phyloP scores from a whole-genome alignment of 1,140 invertebrate genomes.

The Drosophila pseudoobscura region DNA sequence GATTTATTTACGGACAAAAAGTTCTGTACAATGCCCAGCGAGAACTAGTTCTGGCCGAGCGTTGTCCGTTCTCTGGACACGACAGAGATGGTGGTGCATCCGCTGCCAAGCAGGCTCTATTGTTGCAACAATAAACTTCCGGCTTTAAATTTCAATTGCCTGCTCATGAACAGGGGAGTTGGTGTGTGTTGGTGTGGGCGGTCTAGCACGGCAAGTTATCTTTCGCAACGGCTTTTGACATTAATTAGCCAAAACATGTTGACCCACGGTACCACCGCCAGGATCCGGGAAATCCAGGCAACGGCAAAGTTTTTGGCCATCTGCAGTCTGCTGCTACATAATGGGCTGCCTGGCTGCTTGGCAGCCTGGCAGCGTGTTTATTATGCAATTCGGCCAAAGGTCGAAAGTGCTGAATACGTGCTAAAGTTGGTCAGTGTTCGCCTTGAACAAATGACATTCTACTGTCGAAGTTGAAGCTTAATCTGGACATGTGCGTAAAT shows the following conservation, averaged over 20 bases:
- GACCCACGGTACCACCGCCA: conserved; percentile 12
- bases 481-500: too few relatives aligned
- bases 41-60: conserved; percentile 38
- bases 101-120: conserved; percentile 51
- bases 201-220: conserved; percentile 33
- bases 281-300: conserved; percentile 26
- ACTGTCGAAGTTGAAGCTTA: background rate
- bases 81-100: conserved; percentile 41
- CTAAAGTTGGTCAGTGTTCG: background rate
- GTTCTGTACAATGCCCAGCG: conserved; percentile 22
- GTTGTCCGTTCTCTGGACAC: conserved; percentile 21
- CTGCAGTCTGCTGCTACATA: conserved; percentile 65
- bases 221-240: conserved; percentile 65
- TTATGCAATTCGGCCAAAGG: conserved; percentile 50
- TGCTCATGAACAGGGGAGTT: conserved; percentile 16
- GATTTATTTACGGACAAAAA: conserved; percentile 71
- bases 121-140: conserved; percentile 78
- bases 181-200: conserved; percentile 19
- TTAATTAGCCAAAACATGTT: conserved; percentile 78
- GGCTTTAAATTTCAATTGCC: conserved; percentile 74
- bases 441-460: background rate
- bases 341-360: conserved; percentile 30
- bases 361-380: conserved; percentile 47
- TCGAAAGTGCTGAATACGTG: conserved; percentile 1
- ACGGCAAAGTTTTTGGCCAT: conserved; percentile 65